A percentile compares a stretch with the other conserved stretches of the same genome.
Evolutionary conservation across 1,140 invertebrate species (phyloP).

Genomic region (Drosophila kohkoa): DNA sequence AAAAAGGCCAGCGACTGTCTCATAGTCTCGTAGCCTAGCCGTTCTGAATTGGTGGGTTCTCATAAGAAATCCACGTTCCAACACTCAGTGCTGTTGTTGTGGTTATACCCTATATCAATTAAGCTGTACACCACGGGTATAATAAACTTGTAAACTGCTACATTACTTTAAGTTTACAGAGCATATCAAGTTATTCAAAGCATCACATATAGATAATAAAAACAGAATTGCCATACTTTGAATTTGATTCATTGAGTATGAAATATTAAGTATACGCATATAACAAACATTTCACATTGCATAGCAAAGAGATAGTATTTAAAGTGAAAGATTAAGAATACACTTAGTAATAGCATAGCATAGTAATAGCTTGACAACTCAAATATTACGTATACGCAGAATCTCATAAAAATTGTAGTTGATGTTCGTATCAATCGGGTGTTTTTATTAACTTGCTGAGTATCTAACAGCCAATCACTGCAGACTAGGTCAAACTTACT

Average conservation of each 20-base stretch:
- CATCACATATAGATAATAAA: no score
- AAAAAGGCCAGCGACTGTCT: constrained; percentile 40
- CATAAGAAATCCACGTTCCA: constrained; percentile 51
- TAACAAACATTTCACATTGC: no score
- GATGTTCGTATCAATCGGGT: no score
- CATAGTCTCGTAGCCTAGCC: constrained; percentile 1
- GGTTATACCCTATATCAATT: constrained; percentile 21
- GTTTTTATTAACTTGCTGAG: not conserved
- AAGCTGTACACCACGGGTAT: not conserved
- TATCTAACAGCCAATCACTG: not conserved
- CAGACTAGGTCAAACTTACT: constrained; percentile 6
- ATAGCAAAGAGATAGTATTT: no score
- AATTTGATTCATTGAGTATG: no score
- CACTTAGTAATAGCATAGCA: no score
- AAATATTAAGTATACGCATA: no score
- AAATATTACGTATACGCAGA: no score
- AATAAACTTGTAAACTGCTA: not conserved
- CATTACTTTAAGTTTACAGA: not conserved
- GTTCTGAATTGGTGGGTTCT: constrained; percentile 41
- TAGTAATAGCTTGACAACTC: no score
- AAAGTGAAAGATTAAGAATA: no score
- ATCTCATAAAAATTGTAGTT: no score
- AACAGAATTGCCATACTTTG: no score
- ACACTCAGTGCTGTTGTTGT: constrained; percentile 22
- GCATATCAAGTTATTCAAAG: not conserved